These are phyloP conservation scores for Pionites leucogaster DNA, from an alignment of 2,113 vertebrate genomes.

Conservation along the genomic window DNA sequence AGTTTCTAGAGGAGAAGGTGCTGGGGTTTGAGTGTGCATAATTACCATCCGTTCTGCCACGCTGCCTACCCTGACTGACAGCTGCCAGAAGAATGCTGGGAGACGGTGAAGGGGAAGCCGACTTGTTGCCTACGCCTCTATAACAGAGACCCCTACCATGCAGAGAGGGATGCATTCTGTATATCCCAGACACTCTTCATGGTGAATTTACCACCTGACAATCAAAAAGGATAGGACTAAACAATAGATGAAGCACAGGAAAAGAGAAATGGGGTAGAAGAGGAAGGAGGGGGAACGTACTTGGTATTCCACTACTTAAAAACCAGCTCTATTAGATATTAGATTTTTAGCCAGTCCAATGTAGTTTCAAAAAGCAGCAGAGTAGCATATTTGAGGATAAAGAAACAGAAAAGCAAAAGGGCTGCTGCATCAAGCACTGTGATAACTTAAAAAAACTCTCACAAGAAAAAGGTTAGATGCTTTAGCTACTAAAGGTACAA, in stretches of 20 bases:
- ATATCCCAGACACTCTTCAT: neutral
- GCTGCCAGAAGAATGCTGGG: neutral
- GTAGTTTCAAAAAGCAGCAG: neutral
- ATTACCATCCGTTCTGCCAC: neutral
- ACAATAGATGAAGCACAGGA: neutral
- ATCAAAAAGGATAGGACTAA: conserved; percentile 1
- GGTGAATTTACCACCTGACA: conserved; percentile 26
- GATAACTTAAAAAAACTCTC: neutral
- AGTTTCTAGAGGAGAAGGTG: neutral
- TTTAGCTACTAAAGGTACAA: neutral
- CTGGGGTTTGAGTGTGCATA: neutral
- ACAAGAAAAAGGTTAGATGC: neutral
- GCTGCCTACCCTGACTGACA: neutral
- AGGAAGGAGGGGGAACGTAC: neutral
- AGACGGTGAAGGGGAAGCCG: neutral
- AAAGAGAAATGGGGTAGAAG: neutral
- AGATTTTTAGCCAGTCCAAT: neutral
- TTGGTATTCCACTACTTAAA: neutral
- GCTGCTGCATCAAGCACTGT: neutral
- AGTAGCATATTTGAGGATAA: neutral
- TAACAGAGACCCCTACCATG: neutral
- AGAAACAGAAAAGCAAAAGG: neutral
- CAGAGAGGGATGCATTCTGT: neutral
- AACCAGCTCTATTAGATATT: neutral
- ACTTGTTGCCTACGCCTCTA: neutral